phyloP scores from a whole-genome alignment of 1,140 invertebrate genomes.

The Dreissena polymorpha region DNA sequence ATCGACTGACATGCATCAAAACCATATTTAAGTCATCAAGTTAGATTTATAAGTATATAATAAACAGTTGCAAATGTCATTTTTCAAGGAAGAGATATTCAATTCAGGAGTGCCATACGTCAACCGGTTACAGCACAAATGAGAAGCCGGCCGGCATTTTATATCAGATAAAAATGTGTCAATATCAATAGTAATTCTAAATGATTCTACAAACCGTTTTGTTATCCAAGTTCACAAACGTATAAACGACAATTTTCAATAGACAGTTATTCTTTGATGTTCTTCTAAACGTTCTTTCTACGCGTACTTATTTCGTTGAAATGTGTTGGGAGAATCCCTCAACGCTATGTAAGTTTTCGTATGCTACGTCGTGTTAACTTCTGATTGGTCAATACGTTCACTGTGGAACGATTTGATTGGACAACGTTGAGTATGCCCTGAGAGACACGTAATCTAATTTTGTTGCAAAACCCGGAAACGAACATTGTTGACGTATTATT shows the following conservation, averaged over 20 bases:
- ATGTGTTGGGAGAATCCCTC: background rate
- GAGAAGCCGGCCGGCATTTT: background rate
- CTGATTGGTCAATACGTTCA: constrained; percentile 34
- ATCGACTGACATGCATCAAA: too few relatives aligned
- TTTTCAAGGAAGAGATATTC: too few relatives aligned
- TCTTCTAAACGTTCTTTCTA: background rate
- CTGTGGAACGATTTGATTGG: constrained; percentile 53
- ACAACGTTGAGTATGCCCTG: constrained; percentile 40
- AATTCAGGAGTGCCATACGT: too few relatives aligned
- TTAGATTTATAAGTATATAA: too few relatives aligned
- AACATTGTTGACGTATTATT: too few relatives aligned
- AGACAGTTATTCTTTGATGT: background rate
- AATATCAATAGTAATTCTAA: background rate
- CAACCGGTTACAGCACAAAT: too few relatives aligned
- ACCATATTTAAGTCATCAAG: too few relatives aligned
- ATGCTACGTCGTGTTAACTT: constrained; percentile 46
- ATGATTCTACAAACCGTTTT: background rate
- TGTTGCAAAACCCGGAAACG: too few relatives aligned
- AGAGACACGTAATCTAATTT: constrained; percentile 48
- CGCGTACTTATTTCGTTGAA: background rate
- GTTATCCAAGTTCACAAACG: background rate
- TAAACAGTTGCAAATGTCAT: too few relatives aligned
- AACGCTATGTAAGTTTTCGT: background rate
- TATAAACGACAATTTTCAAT: background rate
- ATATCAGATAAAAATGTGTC: background rate